These are phyloP conservation scores for Leucophora obtusa DNA, from an alignment of 2,888 invertebrate genomes.

Conservation along the genomic window DNA sequence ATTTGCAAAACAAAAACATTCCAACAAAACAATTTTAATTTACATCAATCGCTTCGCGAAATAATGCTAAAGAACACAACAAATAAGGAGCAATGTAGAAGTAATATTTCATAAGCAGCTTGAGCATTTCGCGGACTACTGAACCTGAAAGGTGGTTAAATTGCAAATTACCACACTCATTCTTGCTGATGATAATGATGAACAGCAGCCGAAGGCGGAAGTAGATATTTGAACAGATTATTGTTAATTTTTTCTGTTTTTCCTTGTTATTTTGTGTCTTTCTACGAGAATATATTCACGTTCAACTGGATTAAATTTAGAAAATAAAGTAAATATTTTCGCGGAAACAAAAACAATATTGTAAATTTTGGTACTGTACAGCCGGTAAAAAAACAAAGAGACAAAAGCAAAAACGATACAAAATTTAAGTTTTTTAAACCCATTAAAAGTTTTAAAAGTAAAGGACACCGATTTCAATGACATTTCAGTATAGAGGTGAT, in stretches of 20 bases:
- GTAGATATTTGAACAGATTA: slow-evolving; percentile 63
- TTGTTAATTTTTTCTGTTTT: slow-evolving; percentile 52
- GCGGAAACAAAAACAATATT: slow-evolving; percentile 45
- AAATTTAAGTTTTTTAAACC: too few species aligned
- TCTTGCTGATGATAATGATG: slow-evolving; percentile 45
- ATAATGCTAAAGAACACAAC: slow-evolving; percentile 19
- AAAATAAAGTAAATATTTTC: slow-evolving; percentile 39
- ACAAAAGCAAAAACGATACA: too few species aligned
- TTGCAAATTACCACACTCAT: slow-evolving; percentile 77
- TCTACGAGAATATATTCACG: slow-evolving; percentile 37
- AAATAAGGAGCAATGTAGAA: slow-evolving; percentile 55
- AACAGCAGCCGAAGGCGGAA: slow-evolving; percentile 57
- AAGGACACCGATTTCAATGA: too few species aligned
- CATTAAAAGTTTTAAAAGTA: too few species aligned
- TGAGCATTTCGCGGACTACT: slow-evolving; percentile 72
- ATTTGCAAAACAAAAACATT: slow-evolving; percentile 41
- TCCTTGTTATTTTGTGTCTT: slow-evolving; percentile 33
- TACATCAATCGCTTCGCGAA: slow-evolving; percentile 60
- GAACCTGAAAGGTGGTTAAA: slow-evolving; percentile 79
- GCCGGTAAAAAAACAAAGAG: neutral
- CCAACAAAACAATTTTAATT: slow-evolving; percentile 48
- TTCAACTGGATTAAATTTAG: slow-evolving; percentile 64
- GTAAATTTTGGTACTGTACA: slow-evolving; percentile 26
- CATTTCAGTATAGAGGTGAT: too few species aligned
- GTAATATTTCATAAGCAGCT: slow-evolving; percentile 42